A percentile compares a stretch with the other conserved stretches of the same genome.
Conservation (phyloP, 2,888 invertebrate species). For the Anthrax anthrax region DNA sequence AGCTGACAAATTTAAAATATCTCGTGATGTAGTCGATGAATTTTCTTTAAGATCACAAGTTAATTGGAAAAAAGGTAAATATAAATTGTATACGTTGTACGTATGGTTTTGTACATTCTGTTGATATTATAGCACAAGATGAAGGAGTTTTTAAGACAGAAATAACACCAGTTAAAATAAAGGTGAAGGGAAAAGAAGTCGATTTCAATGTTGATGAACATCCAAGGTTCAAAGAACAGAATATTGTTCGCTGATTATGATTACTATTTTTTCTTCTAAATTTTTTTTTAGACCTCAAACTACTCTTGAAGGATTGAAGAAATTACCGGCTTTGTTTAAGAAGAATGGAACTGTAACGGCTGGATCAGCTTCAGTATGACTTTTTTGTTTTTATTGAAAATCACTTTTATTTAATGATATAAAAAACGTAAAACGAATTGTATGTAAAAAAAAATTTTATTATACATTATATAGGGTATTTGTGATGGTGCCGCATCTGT, state of each 20-base stretch:
- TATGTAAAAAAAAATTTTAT: too few relatives aligned
- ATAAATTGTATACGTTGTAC: too few relatives aligned
- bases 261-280: not conserved
- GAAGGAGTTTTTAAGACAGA: conserved; percentile 82
- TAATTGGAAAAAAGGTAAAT: conserved; percentile 65
- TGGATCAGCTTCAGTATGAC: conserved; percentile 75
- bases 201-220: conserved; percentile 80
- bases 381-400: not conserved
- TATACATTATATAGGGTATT: conserved; percentile 55
- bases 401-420: too few relatives aligned
- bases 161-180: conserved; percentile 70
- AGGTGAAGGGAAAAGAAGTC: conserved; percentile 69
- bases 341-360: conserved; percentile 91
- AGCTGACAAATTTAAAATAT: conserved; percentile 68
- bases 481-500: conserved; percentile 95
- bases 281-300: conserved; percentile 51
- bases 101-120: too few relatives aligned
- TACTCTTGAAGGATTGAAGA: conserved; percentile 68
- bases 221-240: too few relatives aligned
- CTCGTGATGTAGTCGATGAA: conserved; percentile 68
- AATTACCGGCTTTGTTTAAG: conserved; percentile 81
- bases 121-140: conserved; percentile 53
- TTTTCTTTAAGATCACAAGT: conserved; percentile 76
- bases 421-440: not conserved
- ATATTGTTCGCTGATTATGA: not conserved